phyloP scores from a whole-genome alignment of 2,113 vertebrate genomes.

The Pongo abelii region DNA sequence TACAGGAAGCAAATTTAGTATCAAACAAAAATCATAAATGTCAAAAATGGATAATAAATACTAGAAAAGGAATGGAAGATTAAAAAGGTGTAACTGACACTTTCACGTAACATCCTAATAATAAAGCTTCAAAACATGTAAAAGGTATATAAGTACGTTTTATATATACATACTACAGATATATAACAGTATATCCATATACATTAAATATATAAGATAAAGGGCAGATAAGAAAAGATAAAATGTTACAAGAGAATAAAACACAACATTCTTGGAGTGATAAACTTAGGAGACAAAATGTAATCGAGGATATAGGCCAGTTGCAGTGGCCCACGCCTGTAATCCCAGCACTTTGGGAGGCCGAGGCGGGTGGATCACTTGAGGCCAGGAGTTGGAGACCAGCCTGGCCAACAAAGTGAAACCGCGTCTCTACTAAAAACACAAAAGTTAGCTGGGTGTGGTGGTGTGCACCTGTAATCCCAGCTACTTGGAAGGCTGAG shows the following conservation, averaged over 20 bases:
- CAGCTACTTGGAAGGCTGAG: too few species aligned
- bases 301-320: not conserved
- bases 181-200: not conserved
- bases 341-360: too few species aligned
- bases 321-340: too few species aligned
- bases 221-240: not conserved
- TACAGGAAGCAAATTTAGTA: not conserved
- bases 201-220: not conserved
- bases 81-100: not conserved
- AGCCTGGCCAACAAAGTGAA: too few species aligned
- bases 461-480: too few species aligned
- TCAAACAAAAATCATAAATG: not conserved
- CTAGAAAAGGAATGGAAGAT: not conserved
- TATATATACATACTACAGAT: not conserved
- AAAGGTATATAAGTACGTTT: not conserved
- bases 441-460: too few species aligned
- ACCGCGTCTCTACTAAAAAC: too few species aligned
- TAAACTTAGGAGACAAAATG: not conserved
- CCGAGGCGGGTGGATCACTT: too few species aligned
- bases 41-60: not conserved
- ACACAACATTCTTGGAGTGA: not conserved
- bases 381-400: too few species aligned
- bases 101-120: not conserved
- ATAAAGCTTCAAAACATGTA: not conserved
- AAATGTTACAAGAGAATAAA: not conserved